These are phyloP conservation scores for Platygyra sinensis DNA, from an alignment of 64 coral and sea anemone genomes.

Conservation along the genomic window DNA sequence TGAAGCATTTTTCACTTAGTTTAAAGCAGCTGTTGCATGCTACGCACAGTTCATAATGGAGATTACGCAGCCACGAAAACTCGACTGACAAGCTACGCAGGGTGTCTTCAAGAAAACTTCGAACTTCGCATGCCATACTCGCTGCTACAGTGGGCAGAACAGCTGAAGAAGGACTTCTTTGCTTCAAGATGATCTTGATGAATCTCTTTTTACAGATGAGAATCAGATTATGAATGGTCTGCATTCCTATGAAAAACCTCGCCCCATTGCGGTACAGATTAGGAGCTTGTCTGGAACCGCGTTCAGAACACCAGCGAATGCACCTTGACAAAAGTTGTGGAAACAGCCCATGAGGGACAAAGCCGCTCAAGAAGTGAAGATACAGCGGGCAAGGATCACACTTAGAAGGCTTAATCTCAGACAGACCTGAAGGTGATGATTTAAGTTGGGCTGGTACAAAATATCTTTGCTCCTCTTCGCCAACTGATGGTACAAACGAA, in stretches of 20 bases:
- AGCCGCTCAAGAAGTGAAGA: conserved; percentile 38
- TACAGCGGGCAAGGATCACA: conserved; percentile 48
- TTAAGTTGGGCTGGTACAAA: conserved; percentile 55
- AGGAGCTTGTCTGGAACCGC: not conserved
- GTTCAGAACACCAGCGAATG: conserved; percentile 34
- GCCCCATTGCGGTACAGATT: not conserved
- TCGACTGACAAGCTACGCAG: conserved; percentile 14
- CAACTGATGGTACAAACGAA: not conserved
- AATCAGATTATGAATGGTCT: not conserved
- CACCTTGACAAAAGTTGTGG: conserved; percentile 30
- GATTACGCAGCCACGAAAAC: conserved; percentile 5
- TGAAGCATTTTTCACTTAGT: not conserved
- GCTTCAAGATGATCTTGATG: conserved; percentile 22
- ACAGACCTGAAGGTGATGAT: conserved; percentile 31
- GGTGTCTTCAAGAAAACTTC: not conserved
- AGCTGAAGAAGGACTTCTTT: not conserved
- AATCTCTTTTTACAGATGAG: conserved; percentile 4
- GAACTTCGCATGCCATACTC: conserved; percentile 17
- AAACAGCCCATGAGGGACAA: conserved; percentile 56
- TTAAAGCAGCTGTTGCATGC: conserved; percentile 3
- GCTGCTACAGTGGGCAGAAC: not conserved
- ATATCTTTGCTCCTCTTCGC: not conserved
- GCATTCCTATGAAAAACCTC: conserved; percentile 1
- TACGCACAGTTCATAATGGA: conserved; percentile 21
- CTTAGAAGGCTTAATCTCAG: conserved; percentile 16